Evolutionary conservation across 2,888 invertebrate genomes (phyloP).

Genomic region (Noctuana brunneofusca): DNA sequence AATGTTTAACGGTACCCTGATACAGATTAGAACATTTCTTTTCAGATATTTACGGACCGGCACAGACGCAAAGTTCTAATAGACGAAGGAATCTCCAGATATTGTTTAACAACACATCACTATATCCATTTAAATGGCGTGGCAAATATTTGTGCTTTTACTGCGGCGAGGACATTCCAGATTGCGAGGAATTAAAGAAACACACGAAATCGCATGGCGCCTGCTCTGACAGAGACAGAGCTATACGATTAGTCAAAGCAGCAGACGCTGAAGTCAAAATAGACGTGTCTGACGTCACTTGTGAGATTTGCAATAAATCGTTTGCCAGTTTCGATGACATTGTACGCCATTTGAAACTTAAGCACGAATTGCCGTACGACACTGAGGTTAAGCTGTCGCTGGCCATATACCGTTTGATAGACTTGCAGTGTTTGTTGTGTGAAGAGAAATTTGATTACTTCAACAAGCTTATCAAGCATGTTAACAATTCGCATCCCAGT

Average conservation of each 20-base stretch:
- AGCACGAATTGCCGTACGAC: slow-evolving; percentile 58
- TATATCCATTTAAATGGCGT: slow-evolving; percentile 72
- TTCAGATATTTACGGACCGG: slow-evolving; percentile 65
- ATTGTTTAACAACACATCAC: slow-evolving; percentile 69
- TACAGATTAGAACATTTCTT: slow-evolving; percentile 57
- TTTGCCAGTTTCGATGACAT: slow-evolving; percentile 49
- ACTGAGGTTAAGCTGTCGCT: slow-evolving; percentile 52
- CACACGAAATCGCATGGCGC: slow-evolving; percentile 61
- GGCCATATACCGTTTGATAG: slow-evolving; percentile 54
- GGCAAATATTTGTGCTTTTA: slow-evolving; percentile 70
- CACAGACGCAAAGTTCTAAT: slow-evolving; percentile 51
- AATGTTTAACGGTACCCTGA: slow-evolving; percentile 13
- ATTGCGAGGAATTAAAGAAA: slow-evolving; percentile 50
- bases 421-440: slow-evolving; percentile 62
- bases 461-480: slow-evolving; percentile 58
- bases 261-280: slow-evolving; percentile 65
- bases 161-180: slow-evolving; percentile 58
- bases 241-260: slow-evolving; percentile 58
- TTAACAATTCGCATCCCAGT: slow-evolving; percentile 55
- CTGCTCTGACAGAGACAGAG: slow-evolving; percentile 54
- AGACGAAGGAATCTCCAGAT: slow-evolving; percentile 60
- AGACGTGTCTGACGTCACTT: slow-evolving; percentile 63
- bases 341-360: slow-evolving; percentile 53
- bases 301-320: slow-evolving; percentile 54
- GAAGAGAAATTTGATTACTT: slow-evolving; percentile 53